phyloP scores from a whole-genome alignment of 2,113 vertebrate genomes.

The Actenoides lindsayi region DNA sequence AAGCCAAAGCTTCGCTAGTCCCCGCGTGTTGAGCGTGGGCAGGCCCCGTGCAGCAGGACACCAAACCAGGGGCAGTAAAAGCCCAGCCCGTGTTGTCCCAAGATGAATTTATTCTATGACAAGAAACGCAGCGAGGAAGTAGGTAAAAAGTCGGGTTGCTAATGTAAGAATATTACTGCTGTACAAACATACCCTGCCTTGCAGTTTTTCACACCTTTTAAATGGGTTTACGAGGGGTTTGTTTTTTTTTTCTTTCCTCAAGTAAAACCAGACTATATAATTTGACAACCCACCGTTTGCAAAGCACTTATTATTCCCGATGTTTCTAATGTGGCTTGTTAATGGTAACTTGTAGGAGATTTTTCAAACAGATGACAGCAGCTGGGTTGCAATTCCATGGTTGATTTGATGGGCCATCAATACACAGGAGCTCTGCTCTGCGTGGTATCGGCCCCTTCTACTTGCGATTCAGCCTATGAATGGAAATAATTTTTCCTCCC shows the following conservation, averaged over 20 bases:
- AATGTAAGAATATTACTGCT: neutral
- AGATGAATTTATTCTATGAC: neutral
- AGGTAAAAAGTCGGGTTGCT: neutral
- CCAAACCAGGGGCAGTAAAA: neutral
- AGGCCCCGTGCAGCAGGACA: neutral
- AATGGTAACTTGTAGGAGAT: neutral
- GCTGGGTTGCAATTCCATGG: neutral
- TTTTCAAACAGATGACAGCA: neutral
- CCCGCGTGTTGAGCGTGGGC: accelerated
- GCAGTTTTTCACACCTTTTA: neutral
- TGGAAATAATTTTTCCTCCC: neutral
- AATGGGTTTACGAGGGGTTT: neutral
- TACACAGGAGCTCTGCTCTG: neutral
- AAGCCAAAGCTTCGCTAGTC: neutral
- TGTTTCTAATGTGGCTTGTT: constrained; percentile 2
- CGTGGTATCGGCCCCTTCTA: neutral
- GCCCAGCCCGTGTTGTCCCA: neutral
- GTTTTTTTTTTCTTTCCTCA: neutral
- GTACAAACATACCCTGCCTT: neutral
- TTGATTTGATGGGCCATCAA: neutral
- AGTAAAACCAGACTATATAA: neutral
- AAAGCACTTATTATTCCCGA: neutral
- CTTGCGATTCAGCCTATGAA: neutral
- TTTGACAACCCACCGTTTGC: neutral
- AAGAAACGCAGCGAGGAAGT: neutral